Conservation (phyloP, 2,797 vertebrate genomes). For the Acrossocheilus wenchowensis region DNA sequence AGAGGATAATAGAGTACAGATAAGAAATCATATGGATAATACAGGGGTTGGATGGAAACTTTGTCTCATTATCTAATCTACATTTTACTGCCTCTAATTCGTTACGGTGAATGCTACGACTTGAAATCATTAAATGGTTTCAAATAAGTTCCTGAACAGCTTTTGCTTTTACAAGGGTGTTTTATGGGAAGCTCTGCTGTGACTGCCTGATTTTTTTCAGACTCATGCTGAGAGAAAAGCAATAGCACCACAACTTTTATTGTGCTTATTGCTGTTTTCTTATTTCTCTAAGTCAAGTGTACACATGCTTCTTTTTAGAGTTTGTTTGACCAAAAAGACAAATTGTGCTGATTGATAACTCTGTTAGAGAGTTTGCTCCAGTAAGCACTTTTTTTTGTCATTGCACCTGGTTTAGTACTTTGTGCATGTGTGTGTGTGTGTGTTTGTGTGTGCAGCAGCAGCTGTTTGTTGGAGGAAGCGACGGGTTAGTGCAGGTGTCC, state of each 20-base stretch:
- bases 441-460: constrained; percentile 87
- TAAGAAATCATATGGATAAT: not conserved
- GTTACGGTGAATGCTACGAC: not conserved
- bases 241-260: constrained; percentile 16
- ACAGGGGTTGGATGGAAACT: not conserved
- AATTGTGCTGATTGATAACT: constrained; percentile 37
- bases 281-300: not conserved
- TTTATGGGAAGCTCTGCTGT: not conserved
- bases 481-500: constrained; percentile 92
- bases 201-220: not conserved
- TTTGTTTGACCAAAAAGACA: constrained; percentile 16
- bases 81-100: not conserved
- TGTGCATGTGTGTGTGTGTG: constrained; percentile 65
- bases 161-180: not conserved
- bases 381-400: constrained; percentile 53
- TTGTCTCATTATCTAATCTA: not conserved
- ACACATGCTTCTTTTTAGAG: not conserved
- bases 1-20: not conserved
- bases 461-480: constrained; percentile 91
- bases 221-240: not conserved
- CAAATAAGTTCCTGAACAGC: not conserved
- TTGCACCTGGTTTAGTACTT: constrained; percentile 45
- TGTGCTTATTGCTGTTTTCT: constrained; percentile 50
- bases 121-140: constrained; percentile 8
- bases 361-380: constrained; percentile 31